Conservation (phyloP, 2,797 vertebrate genomes). For the Austrolebias charrua region DNA sequence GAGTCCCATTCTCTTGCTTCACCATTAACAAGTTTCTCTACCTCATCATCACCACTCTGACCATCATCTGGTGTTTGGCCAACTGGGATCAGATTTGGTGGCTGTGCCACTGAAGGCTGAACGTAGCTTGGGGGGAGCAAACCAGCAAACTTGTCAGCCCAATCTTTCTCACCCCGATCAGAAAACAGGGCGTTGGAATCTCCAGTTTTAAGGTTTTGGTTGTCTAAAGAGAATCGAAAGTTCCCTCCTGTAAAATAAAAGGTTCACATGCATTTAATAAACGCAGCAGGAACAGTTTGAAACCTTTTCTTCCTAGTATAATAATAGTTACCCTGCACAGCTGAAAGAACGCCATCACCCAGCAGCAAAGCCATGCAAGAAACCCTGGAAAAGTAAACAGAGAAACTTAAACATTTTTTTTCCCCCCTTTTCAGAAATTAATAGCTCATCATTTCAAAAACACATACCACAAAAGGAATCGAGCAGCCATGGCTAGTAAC, state of each 20-base stretch:
- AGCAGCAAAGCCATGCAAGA: conserved; percentile 43
- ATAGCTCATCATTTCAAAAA: background rate
- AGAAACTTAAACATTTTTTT: background rate
- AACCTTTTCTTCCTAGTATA: no score
- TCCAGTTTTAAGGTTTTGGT: no score
- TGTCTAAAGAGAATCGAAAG: no score
- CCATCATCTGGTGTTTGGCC: rapidly evolving
- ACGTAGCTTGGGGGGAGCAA: background rate
- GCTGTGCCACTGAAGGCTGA: background rate
- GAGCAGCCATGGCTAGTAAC: conserved; percentile 44
- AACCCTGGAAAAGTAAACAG: conserved; percentile 31
- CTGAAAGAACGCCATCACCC: background rate
- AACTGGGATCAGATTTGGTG: background rate
- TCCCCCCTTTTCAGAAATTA: background rate
- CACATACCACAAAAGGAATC: conserved; percentile 37
- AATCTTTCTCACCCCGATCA: background rate
- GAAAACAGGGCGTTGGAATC: rapidly evolving
- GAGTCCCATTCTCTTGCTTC: background rate
- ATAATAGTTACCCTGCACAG: conserved; percentile 18
- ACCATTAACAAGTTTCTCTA: background rate
- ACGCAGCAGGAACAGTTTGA: background rate
- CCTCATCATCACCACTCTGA: background rate
- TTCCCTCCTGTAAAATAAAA: no score
- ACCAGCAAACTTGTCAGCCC: background rate
- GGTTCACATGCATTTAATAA: background rate